phyloP scores from a whole-genome alignment of 2,797 vertebrate species.

The Characodon lateralis region DNA sequence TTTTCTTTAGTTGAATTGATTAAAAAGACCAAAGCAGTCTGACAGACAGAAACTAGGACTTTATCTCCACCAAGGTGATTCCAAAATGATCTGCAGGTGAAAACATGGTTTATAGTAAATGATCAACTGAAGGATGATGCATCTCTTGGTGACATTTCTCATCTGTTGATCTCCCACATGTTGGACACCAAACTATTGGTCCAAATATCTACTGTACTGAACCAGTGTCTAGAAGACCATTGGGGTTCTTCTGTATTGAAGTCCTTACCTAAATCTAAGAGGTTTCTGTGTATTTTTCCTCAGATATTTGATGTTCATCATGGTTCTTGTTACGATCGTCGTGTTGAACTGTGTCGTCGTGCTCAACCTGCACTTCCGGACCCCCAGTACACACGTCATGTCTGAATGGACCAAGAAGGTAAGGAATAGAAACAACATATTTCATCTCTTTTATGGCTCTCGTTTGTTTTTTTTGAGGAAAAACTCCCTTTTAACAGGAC shows the following conservation, averaged over 20 bases:
- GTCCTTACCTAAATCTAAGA: background rate
- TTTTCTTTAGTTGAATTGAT: background rate
- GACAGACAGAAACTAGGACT: background rate
- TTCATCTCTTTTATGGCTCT: background rate
- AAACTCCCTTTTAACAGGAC: no score
- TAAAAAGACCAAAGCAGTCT: no score
- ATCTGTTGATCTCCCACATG: no score
- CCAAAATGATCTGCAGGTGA: no score
- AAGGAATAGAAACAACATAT: conserved; percentile 14
- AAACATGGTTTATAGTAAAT: no score
- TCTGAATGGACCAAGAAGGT: conserved; percentile 90
- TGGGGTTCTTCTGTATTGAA: background rate
- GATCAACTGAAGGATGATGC: no score
- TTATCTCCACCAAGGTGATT: background rate
- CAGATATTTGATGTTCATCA: conserved; percentile 96
- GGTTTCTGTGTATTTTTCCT: background rate
- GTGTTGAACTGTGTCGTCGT: conserved; percentile 91
- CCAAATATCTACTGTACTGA: background rate
- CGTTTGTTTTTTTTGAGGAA: background rate
- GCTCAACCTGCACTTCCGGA: conserved; percentile 95
- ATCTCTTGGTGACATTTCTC: background rate
- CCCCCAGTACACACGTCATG: conserved; percentile 93
- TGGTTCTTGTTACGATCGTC: conserved; percentile 92
- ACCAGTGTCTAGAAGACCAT: background rate
- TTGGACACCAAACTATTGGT: background rate